A percentile compares a stretch with the other conserved stretches of the same genome.
phyloP scores from a whole-genome alignment of 2,797 vertebrate genomes.

The Phoebastria nigripes region DNA sequence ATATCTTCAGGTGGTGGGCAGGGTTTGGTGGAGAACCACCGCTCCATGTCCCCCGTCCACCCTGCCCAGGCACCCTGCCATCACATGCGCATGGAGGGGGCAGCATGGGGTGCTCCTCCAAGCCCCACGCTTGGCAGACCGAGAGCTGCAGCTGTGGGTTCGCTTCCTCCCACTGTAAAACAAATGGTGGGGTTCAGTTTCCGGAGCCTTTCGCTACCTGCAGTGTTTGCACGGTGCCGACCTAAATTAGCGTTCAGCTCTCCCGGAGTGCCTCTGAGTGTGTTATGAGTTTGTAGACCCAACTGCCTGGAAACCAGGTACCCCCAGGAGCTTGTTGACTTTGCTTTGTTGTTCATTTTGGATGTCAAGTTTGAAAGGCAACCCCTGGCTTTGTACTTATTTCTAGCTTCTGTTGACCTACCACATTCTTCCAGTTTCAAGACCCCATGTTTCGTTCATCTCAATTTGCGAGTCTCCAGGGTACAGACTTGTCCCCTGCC shows the following conservation, averaged over 20 bases:
- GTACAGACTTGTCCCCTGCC: background rate
- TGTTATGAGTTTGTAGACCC: background rate
- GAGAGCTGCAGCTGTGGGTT: background rate
- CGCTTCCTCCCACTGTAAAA: background rate
- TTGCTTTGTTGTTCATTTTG: background rate
- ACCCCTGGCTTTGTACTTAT: background rate
- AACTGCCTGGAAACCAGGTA: conserved; percentile 8
- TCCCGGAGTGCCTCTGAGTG: background rate
- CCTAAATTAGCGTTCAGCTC: background rate
- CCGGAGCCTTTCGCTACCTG: background rate
- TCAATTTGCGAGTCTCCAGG: background rate
- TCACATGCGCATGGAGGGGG: background rate
- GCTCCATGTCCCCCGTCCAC: background rate
- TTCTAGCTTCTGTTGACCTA: background rate
- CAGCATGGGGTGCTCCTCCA: background rate
- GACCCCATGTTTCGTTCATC: background rate
- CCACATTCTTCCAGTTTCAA: background rate
- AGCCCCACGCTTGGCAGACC: background rate
- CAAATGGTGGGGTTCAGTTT: background rate
- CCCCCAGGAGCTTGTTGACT: background rate
- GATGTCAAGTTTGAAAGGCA: background rate
- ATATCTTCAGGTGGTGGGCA: background rate
- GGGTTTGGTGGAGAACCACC: background rate
- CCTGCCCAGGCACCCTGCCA: background rate
- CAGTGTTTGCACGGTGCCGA: background rate